phyloP scores from a whole-genome alignment of 2,888 invertebrate genomes.

The Hybos culiciformis region DNA sequence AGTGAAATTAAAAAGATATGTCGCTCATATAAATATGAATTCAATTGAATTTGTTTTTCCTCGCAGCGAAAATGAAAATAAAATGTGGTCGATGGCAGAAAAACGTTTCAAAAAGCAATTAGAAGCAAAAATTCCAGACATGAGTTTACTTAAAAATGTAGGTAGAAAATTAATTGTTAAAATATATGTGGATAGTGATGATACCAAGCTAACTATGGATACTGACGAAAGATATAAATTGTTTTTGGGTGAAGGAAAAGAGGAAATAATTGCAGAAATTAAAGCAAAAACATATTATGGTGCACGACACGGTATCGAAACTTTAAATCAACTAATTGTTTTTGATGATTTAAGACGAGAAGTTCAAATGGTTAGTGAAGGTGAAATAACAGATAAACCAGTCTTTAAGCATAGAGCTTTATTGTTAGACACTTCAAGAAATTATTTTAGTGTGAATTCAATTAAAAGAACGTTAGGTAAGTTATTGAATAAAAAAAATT shows the following conservation, averaged over 20 bases:
- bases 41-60: conserved; percentile 29
- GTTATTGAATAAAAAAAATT: neutral
- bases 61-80: conserved; percentile 18
- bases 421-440: conserved; percentile 79
- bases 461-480: conserved; percentile 59
- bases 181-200: conserved; percentile 25
- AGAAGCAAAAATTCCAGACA: conserved; percentile 25
- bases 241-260: conserved; percentile 23
- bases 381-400: conserved; percentile 59
- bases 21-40: conserved; percentile 34
- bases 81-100: conserved; percentile 26
- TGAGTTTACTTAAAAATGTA: conserved; percentile 23
- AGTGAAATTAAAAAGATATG: conserved; percentile 31
- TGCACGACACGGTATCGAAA: conserved; percentile 48
- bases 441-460: conserved; percentile 59
- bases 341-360: conserved; percentile 34
- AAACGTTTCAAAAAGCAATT: conserved; percentile 33
- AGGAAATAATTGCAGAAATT: conserved; percentile 37
- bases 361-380: conserved; percentile 47
- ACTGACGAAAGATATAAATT: conserved; percentile 43
- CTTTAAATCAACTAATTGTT: conserved; percentile 33
- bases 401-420: conserved; percentile 79
- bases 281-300: conserved; percentile 45
- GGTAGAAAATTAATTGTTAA: conserved; percentile 35
- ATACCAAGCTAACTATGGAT: conserved; percentile 33